phyloP scores from a whole-genome alignment of 2,797 vertebrate species.

The Ficedula albicollis region DNA sequence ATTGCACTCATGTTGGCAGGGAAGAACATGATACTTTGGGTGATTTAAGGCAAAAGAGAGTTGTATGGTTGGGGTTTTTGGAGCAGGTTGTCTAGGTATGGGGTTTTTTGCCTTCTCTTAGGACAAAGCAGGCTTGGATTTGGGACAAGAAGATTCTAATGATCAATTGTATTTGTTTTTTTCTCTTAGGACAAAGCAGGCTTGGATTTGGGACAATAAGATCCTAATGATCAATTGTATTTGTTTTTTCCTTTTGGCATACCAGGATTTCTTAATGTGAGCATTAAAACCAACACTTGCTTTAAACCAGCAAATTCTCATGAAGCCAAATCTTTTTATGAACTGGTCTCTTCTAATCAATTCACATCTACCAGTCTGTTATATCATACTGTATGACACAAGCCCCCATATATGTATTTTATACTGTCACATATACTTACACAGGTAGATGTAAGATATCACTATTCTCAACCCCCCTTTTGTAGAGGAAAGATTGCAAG shows the following conservation, averaged over 20 bases:
- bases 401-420: neutral
- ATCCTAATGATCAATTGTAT: neutral
- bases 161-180: neutral
- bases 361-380: neutral
- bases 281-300: neutral
- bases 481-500: neutral
- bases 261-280: neutral
- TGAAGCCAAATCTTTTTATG: neutral
- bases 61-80: neutral
- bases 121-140: neutral
- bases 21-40: neutral
- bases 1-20: neutral
- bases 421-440: neutral
- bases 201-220: neutral
- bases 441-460: neutral
- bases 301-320: neutral
- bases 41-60: neutral
- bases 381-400: neutral
- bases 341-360: neutral
- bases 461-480: neutral
- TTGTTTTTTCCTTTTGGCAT: neutral
- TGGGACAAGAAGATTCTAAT: neutral
- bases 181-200: neutral
- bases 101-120: neutral
- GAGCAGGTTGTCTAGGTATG: neutral